These are phyloP conservation scores for Cyclopterus lumpus DNA, from an alignment of 2,797 vertebrate species.

Conservation along the genomic window DNA sequence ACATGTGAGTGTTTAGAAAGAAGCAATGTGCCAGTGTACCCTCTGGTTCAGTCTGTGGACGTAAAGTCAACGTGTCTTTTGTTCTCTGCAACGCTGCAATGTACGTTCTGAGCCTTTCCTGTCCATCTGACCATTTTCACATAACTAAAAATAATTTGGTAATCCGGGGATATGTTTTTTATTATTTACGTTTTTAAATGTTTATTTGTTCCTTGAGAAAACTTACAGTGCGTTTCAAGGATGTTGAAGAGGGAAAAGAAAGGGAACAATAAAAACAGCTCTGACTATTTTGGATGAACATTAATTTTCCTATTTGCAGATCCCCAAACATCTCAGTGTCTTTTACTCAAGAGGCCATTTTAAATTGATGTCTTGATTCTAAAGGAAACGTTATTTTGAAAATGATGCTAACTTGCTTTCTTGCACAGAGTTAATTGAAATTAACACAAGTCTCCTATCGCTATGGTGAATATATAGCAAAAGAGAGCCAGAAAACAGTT, in stretches of 20 bases:
- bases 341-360: constrained; percentile 13
- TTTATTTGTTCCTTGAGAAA: constrained; percentile 43
- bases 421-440: background rate
- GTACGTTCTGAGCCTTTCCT: constrained; percentile 36
- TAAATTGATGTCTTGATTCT: constrained; percentile 11
- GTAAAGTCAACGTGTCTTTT: constrained; percentile 37
- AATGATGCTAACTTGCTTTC: background rate
- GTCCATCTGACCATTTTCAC: constrained; percentile 15
- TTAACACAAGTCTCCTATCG: background rate
- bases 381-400: constrained; percentile 3
- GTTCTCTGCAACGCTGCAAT: constrained; percentile 19
- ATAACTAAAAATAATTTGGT: constrained; percentile 24
- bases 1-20: constrained; percentile 27
- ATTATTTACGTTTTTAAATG: background rate
- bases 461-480: background rate
- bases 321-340: constrained; percentile 24
- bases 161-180: constrained; percentile 2
- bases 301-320: constrained; percentile 41
- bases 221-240: constrained; percentile 6
- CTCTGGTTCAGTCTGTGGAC: constrained; percentile 5
- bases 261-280: constrained; percentile 25
- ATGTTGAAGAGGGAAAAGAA: constrained; percentile 19
- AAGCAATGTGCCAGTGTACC: constrained; percentile 33
- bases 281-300: constrained; percentile 34
- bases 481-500: background rate